phyloP scores from a whole-genome alignment of 1,140 invertebrate genomes.

The Pomacea maculata region DNA sequence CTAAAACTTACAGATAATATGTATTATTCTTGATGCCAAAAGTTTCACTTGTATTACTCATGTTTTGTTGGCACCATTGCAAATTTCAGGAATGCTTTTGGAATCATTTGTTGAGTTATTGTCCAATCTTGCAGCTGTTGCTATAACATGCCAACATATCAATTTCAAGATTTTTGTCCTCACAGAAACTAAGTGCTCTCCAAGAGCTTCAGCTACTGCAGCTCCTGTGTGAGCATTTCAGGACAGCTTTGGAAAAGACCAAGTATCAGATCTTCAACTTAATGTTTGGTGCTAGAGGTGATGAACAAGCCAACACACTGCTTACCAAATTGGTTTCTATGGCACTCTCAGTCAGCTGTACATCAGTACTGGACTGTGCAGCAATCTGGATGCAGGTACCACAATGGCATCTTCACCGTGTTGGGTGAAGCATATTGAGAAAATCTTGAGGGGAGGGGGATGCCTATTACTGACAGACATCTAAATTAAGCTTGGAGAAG shows the following conservation, averaged over 20 bases:
- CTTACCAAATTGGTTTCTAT: conserved; percentile 58
- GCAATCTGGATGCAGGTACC: conserved; percentile 61
- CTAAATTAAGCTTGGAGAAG: no score
- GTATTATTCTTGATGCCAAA: no score
- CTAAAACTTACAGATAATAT: no score
- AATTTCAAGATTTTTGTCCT: neutral
- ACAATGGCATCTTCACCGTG: neutral
- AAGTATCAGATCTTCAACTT: conserved; percentile 52
- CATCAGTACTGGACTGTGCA: conserved; percentile 54
- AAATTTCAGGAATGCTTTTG: no score
- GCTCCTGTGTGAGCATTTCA: conserved; percentile 51
- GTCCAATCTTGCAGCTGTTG: no score
- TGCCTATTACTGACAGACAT: no score
- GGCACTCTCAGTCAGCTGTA: conserved; percentile 52
- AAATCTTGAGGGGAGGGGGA: no score
- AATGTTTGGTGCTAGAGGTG: conserved; percentile 56
- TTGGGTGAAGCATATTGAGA: no score
- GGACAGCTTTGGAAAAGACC: conserved; percentile 46
- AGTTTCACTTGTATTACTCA: no score
- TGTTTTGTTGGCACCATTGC: no score
- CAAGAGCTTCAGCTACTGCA: conserved; percentile 57
- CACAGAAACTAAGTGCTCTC: conserved; percentile 50
- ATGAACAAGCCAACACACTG: conserved; percentile 41
- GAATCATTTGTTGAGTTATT: no score
- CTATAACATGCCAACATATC: no score